Evolutionary conservation across 2,797 vertebrate species (phyloP).

Genomic region (Ptychobarbus kaznakovi): DNA sequence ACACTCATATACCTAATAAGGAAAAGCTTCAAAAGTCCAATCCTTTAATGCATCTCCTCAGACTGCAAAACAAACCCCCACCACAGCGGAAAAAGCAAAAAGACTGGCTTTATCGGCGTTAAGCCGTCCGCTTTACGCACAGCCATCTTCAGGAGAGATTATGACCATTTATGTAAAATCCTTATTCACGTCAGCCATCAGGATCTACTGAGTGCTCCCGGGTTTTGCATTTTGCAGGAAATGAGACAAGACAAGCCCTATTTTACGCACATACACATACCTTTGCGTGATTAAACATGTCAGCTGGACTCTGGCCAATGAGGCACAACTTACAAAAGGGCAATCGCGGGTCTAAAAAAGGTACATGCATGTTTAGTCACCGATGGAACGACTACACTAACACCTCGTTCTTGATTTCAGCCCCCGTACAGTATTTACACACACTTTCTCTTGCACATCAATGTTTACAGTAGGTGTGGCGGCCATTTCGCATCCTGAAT

Average conservation of each 20-base stretch:
- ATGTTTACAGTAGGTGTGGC: constrained; percentile 35
- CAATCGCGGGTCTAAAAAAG: constrained; percentile 21
- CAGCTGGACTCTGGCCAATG: background rate
- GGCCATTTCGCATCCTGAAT: constrained; percentile 30
- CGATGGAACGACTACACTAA: constrained; percentile 4
- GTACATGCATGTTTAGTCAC: constrained; percentile 5
- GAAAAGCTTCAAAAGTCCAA: constrained; percentile 72
- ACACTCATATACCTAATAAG: constrained; percentile 78
- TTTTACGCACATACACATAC: constrained; percentile 50
- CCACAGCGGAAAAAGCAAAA: constrained; percentile 23
- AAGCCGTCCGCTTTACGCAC: constrained; percentile 17
- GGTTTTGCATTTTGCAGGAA: constrained; percentile 23
- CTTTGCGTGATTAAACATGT: background rate
- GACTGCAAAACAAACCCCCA: constrained; percentile 64
- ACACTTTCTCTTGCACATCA: constrained; percentile 8
- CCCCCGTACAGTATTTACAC: constrained; percentile 41
- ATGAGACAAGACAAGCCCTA: constrained; percentile 39
- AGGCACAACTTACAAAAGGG: constrained; percentile 6
- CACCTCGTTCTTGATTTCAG: constrained; percentile 38
- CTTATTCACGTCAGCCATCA: constrained; percentile 15
- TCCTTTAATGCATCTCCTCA: constrained; percentile 72
- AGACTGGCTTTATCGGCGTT: constrained; percentile 29
- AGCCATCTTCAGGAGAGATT: constrained; percentile 53
- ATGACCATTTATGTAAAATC: constrained; percentile 44
- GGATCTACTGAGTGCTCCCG: background rate